Evolutionary conservation across 2,888 invertebrate genomes (phyloP).

Genomic region (Saturnia pavonia): DNA sequence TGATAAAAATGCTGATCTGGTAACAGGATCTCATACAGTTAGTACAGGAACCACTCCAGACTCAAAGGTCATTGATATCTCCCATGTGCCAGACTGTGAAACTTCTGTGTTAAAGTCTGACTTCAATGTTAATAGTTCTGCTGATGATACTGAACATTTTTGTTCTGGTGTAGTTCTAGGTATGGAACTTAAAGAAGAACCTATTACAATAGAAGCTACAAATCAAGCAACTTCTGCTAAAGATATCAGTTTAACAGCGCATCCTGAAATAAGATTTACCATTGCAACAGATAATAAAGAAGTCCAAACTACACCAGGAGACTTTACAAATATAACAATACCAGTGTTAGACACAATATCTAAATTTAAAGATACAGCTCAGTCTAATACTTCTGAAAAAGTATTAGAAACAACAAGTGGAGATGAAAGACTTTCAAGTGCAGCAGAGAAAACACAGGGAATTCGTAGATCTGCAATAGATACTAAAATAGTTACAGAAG

Average conservation of each 20-base stretch:
- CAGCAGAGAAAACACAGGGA: background rate
- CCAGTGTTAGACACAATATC: background rate
- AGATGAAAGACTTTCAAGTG: background rate
- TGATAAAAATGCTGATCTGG: background rate
- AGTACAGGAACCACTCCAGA: background rate
- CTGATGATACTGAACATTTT: background rate
- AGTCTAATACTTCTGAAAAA: background rate
- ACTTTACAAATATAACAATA: background rate
- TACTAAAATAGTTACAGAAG: background rate
- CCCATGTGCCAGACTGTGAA: background rate
- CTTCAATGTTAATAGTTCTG: background rate
- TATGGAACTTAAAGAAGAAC: background rate
- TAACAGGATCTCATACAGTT: background rate
- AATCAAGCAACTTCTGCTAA: background rate
- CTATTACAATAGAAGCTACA: background rate
- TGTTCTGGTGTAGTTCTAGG: background rate
- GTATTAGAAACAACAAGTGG: background rate
- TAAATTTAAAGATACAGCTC: background rate
- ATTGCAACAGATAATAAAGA: background rate
- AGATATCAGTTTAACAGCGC: background rate
- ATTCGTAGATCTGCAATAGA: constrained; percentile 16
- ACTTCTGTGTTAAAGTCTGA: background rate
- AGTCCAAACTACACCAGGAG: background rate
- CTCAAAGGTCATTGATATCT: background rate
- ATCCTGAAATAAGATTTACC: constrained; percentile 9